Evolutionary conservation across 2,113 vertebrate genomes (phyloP).

Genomic region (Grammomys dolichurus): DNA sequence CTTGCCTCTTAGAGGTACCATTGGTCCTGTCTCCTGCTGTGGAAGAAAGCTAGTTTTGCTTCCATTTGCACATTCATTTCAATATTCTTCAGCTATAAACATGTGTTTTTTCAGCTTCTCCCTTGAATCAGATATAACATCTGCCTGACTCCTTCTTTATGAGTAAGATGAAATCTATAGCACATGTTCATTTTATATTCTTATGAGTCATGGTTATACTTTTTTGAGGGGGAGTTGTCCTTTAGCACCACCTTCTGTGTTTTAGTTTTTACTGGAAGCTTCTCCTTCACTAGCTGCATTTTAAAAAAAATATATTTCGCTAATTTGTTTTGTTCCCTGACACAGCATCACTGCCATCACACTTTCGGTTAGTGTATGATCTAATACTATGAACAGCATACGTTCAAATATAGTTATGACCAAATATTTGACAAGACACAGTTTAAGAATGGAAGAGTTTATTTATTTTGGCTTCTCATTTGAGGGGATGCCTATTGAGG

Average conservation of each 20-base stretch:
- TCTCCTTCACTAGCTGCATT: background rate
- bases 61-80: conserved; percentile 3
- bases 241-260: background rate
- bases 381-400: background rate
- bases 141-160: conserved; percentile 51
- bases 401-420: background rate
- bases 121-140: conserved; percentile 58
- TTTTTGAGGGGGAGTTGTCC: background rate
- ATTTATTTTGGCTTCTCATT: background rate
- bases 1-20: background rate
- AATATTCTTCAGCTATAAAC: conserved; percentile 42
- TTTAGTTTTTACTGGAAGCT: background rate
- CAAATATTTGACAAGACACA: background rate
- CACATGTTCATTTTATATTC: conserved; percentile 62
- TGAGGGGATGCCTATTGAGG: background rate
- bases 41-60: background rate
- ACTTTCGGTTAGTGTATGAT: background rate
- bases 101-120: conserved; percentile 59
- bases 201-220: conserved; percentile 49
- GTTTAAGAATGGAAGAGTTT: background rate
- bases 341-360: too few species aligned
- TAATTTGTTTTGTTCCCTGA: background rate
- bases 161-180: conserved; percentile 66
- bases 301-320: background rate
- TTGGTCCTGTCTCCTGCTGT: background rate